Percentiles rank a stretch among this genome's conserved stretches.
These are phyloP conservation scores for Colius striatus DNA, from an alignment of 2,113 vertebrate species.

Conservation along the genomic window DNA sequence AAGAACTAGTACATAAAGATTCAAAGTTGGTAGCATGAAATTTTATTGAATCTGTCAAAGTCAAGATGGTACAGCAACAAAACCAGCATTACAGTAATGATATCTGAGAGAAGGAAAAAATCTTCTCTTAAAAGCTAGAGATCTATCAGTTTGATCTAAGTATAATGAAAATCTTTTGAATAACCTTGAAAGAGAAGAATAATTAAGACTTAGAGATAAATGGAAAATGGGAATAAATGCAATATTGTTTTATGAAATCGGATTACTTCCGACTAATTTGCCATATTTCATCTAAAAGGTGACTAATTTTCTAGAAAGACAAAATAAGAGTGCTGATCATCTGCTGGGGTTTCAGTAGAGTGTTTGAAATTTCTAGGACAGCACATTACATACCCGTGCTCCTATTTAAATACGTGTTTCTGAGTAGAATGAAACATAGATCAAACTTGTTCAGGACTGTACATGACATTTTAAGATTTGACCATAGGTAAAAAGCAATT, in stretches of 20 bases:
- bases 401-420: neutral
- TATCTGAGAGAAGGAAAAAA: neutral
- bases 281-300: neutral
- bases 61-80: neutral
- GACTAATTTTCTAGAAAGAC: slow-evolving; percentile 15
- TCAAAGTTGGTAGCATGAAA: neutral
- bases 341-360: neutral
- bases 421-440: neutral
- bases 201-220: slow-evolving; percentile 21
- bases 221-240: neutral
- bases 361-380: neutral
- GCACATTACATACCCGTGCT: neutral
- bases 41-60: slow-evolving; percentile 9
- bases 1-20: neutral
- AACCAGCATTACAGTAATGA: neutral
- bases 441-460: neutral
- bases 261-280: slow-evolving; percentile 5
- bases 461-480: neutral
- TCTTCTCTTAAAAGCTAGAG: neutral
- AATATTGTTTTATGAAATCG: neutral
- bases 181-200: neutral
- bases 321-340: neutral
- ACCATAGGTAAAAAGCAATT: neutral
- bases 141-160: neutral
- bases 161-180: slow-evolving; percentile 3